Base-by-base conservation (phyloP, 2,113 vertebrate genomes). In the Cryptoleucopteryx plumbea region DNA sequence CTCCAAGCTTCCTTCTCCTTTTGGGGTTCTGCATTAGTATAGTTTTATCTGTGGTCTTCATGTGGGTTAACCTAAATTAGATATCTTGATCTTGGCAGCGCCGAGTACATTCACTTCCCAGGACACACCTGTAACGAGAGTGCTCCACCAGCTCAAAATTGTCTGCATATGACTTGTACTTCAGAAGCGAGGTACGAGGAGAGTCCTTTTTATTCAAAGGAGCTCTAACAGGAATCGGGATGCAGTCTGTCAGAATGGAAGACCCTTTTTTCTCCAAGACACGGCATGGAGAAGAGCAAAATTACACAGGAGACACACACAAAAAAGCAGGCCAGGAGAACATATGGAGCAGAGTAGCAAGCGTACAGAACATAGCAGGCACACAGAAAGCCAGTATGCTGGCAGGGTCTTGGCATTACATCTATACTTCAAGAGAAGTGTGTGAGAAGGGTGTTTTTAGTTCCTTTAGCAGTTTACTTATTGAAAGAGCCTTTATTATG, bases 401-500 rank as follows among this genome's bases (percentile, higher is more conserved):
- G 70, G 6, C 38, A 50, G 29, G 8, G 58, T 27, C n/a, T 95
- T 95, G 93, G 78, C 70, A 34, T 45, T 61, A 34, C 18, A 5
- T 67, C 47, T 79, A 1, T 16, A 36, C 68, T 91, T 89, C 61
- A 48, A 68, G 70, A 68, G 42, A 67, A 74, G 38, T 26, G 20
- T 48, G 31, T 34, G 19, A 73, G 66, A 84, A 70, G 42, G 55
- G 70, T 66, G 79, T 88, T 92, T 90, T 93, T 48, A 68, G 48
- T 65, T 90, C 66, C 61, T 78, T 77, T 83, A 91, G 73, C 70
- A 74, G 82, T 90, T 92, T 88, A 43, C n/a, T 74, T 89, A 66
- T 31, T 92, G 83, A 93, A 93, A 96, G 53, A 81, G 27, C 34
- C 63, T 90, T 93, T 91, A 92, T 96, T 96, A 84, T 77, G 38